These are phyloP conservation scores for Chironomus riparius DNA, from an alignment of 2,888 invertebrate genomes.

Conservation along the genomic window DNA sequence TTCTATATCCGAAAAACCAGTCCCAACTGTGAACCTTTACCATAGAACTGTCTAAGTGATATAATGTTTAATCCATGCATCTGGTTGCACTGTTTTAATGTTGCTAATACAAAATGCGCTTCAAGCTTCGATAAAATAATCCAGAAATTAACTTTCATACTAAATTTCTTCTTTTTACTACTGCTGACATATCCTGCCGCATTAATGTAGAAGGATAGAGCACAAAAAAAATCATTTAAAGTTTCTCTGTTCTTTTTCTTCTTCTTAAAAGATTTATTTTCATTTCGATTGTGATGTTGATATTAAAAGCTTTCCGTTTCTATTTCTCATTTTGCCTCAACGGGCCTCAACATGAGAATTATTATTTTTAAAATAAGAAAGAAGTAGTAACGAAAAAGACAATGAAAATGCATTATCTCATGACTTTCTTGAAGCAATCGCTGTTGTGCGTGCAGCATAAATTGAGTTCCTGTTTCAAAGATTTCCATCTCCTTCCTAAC, in stretches of 20 bases:
- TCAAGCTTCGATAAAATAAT: too few relatives aligned
- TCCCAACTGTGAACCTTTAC: too few relatives aligned
- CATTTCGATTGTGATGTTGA: conserved; percentile 9
- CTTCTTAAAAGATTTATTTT: conserved; percentile 20
- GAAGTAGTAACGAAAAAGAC: neutral
- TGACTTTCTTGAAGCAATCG: too few relatives aligned
- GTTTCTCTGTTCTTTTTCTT: neutral
- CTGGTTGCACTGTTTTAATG: too few relatives aligned
- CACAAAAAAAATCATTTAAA: neutral
- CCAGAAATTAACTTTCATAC: too few relatives aligned
- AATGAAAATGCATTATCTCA: conserved; percentile 21
- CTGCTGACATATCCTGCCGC: too few relatives aligned
- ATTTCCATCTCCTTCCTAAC: neutral
- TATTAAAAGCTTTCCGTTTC: conserved; percentile 26
- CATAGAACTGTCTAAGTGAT: too few relatives aligned
- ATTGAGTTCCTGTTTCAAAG: conserved; percentile 14
- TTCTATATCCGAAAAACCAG: too few relatives aligned
- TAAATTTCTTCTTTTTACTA: too few relatives aligned
- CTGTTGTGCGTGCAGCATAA: conserved; percentile 16
- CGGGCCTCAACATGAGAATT: neutral
- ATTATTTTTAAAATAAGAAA: neutral
- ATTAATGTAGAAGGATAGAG: neutral
- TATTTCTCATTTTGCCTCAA: neutral
- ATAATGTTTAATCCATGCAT: too few relatives aligned
- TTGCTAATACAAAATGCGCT: too few relatives aligned